Evolutionary conservation across 64 coral and sea anemone genomes (phyloP), one percentile per base, ranked within the genome.

Genomic region (Montipora sp.): DNA sequence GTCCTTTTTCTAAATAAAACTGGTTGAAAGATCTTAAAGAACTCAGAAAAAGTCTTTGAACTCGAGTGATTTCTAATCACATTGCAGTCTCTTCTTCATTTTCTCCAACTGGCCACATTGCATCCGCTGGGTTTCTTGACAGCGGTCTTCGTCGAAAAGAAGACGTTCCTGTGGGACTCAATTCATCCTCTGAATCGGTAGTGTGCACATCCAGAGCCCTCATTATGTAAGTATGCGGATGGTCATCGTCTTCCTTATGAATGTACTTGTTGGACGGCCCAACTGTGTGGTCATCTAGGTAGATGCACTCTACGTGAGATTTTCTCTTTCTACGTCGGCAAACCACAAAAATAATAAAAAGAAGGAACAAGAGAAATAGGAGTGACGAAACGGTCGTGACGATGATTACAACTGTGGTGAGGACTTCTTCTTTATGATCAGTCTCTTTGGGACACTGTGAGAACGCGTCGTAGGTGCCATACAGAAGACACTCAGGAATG

Each of bases 381-480:
- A 87, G 2, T 58, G 59, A 55, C 7, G 82, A 87, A 48, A 69
- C 80, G 4, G 44, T 77, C 24, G 90, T 91, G 69, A 96, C 69
- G 48, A 77, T 77, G 50, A 91, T 90, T 87, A 68, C 87, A 36
- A 53, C 81, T 16, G 83, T 55, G 44, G 92, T 86, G 10, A 90
- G 74, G 19, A 81, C 69, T 48, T 48, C 13, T 15, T 47, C 60
- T 68, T 83, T 61, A 3, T 92, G 51, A 19, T 72, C 73, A 2
- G 15, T 51, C 11, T 72, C 44, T 12, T 59, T 49, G 59, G 73
- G 65, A 51, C 95, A 96, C 51, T 58, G 83, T 21, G 92, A 82
- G 80, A 96, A 96, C 4, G 92, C 95, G 48, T 96, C 95, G 76
- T 90, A 96, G 44, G 95, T 96, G 5, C 95, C 95, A 78, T 96